Base-by-base conservation (phyloP, 2,797 vertebrate species). In the Karalla daura region DNA sequence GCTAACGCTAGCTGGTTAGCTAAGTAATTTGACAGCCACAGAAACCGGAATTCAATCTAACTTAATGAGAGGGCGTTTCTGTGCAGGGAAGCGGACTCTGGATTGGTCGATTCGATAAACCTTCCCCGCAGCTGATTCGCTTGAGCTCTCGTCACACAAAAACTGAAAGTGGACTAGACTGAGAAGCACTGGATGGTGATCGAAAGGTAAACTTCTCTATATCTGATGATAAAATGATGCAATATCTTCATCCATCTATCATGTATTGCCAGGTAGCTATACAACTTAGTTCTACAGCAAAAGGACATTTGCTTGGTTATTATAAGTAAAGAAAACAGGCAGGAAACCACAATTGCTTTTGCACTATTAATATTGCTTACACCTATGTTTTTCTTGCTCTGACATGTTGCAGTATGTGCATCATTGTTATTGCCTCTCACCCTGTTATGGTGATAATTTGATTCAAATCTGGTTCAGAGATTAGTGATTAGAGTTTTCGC, bases 11-110 rank as follows among this genome's bases (percentile, higher is more conserved):
- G 81, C 68, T 81, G 79, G 72, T 83, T 81, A 80, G 72, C 84
- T 82, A 70, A 80, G 83, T 69, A 70, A 80, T 83, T 81, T 91
- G 88, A 89, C 84, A 91, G 75, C 59, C 70, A 75, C 28, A 28
- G 76, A 76, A 64, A 62, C 54, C 24, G 39, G 69, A 81, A 78
- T 30, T 85, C 90, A 88, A 88, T 68, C 85, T 80, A 90, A 83
- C 86, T 0, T 68, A n/a, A 32, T 5, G 21, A 67, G 50, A n/a
- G 76, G 90, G 90, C 81, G 89, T 71, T 59, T 73, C 63, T 0
- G 0, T 9, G 9, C 0, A 2, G 0, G 1, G 39, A 0, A 0
- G 0, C 32, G 7, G 6, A 8, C 41, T 73, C 0, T 63, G 8
- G 9, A 93, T 91, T 90, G 88, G 91, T 70, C 25, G 0, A 15